Evolutionary conservation across 2,888 invertebrate species (phyloP).

Genomic region (Philhelius pedissequus): DNA sequence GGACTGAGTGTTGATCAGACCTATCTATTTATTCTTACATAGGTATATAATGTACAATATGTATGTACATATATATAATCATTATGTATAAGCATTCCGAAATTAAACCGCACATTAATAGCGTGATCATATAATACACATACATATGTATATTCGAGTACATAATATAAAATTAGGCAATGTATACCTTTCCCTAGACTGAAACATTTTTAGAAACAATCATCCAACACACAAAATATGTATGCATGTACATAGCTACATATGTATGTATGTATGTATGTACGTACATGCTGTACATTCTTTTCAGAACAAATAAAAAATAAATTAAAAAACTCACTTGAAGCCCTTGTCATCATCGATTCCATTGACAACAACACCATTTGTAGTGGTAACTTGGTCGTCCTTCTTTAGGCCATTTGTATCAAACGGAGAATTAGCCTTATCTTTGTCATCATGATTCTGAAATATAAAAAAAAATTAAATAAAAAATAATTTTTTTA

Average conservation of each 20-base stretch:
- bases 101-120: too few species aligned
- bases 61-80: too few species aligned
- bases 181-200: neutral
- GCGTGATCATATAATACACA: too few species aligned
- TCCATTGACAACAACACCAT: constrained; percentile 83
- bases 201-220: neutral
- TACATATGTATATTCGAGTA: too few species aligned
- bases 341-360: constrained; percentile 93
- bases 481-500: neutral
- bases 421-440: constrained; percentile 80
- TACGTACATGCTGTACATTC: too few species aligned
- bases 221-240: constrained; percentile 8
- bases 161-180: too few species aligned
- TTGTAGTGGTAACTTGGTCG: constrained; percentile 81
- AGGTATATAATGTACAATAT: too few species aligned
- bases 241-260: too few species aligned
- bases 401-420: constrained; percentile 80
- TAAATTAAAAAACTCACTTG: constrained; percentile 84
- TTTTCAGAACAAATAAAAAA: neutral
- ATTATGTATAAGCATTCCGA: too few species aligned
- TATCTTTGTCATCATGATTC: constrained; percentile 81
- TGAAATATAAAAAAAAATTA: constrained; percentile 69
- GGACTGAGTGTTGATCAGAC: too few species aligned
- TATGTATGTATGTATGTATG: too few species aligned
- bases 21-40: too few species aligned